phyloP scores from a whole-genome alignment of 2,888 invertebrate species.

The Agrilus cyanescens region DNA sequence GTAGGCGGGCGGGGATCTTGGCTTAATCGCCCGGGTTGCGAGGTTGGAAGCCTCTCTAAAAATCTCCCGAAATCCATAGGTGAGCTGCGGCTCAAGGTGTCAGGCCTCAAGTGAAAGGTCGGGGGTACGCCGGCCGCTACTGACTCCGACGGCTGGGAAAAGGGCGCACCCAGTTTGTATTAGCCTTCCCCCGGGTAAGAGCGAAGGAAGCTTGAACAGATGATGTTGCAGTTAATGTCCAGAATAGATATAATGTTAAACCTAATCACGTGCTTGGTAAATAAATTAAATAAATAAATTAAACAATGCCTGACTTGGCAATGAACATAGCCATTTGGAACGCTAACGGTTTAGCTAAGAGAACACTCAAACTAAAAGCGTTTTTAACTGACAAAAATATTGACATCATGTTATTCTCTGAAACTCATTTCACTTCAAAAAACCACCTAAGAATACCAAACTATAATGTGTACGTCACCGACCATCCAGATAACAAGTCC shows the following conservation, averaged over 20 bases:
- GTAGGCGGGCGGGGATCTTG: too few relatives aligned
- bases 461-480: conserved; percentile 8
- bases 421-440: conserved; percentile 12
- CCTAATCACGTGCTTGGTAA: conserved; percentile 8
- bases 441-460: conserved; percentile 9
- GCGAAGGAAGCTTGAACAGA: too few relatives aligned
- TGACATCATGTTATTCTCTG: conserved; percentile 10
- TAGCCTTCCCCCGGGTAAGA: too few relatives aligned
- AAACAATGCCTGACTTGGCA: not conserved
- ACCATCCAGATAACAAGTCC: conserved; percentile 9
- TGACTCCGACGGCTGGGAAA: too few relatives aligned
- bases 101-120: too few relatives aligned
- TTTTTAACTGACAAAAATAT: conserved; percentile 10
- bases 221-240: too few relatives aligned
- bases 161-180: too few relatives aligned
- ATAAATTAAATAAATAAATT: conserved; percentile 5
- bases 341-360: conserved; percentile 11
- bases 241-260: conserved; percentile 10
- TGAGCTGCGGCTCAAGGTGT: too few relatives aligned
- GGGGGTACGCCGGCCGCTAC: too few relatives aligned
- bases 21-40: too few relatives aligned
- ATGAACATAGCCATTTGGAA: conserved; percentile 12
- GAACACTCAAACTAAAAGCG: conserved; percentile 9
- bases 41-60: too few relatives aligned
- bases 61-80: too few relatives aligned